phyloP scores from a whole-genome alignment of 1,140 invertebrate genomes.

The Cepaea nemoralis region DNA sequence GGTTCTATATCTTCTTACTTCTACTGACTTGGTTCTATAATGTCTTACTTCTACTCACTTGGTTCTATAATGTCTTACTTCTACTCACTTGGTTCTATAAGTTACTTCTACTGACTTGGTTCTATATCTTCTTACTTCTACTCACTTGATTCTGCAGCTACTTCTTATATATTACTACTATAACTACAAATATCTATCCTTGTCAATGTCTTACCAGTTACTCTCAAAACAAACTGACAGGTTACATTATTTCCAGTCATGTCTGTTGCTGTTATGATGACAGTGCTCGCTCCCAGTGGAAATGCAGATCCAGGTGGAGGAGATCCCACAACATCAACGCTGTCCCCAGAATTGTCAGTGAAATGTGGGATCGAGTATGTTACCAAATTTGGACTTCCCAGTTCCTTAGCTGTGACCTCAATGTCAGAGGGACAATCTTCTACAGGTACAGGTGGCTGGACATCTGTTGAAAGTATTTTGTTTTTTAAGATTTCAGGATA shows the following conservation, averaged over 20 bases:
- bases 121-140: too few species aligned
- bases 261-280: not conserved
- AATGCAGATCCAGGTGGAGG: not conserved
- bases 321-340: not conserved
- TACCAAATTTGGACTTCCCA: not conserved
- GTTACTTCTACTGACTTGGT: too few species aligned
- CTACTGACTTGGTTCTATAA: too few species aligned
- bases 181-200: too few species aligned
- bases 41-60: too few species aligned
- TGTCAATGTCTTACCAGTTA: not conserved
- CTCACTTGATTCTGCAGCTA: too few species aligned
- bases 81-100: too few species aligned
- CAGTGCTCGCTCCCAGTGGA: not conserved
- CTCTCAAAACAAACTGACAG: not conserved
- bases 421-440: not conserved
- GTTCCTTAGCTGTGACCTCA: not conserved
- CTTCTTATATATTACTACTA: too few species aligned
- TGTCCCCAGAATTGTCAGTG: slow-evolving; percentile 8
- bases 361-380: not conserved
- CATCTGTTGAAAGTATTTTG: not conserved
- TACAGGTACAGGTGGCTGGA: not conserved
- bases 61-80: too few species aligned
- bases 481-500: too few species aligned
- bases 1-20: too few species aligned
- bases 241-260: not conserved